Evolutionary conservation across 2,113 vertebrate genomes (phyloP).

Genomic region (Xiphorhynchus elegans): DNA sequence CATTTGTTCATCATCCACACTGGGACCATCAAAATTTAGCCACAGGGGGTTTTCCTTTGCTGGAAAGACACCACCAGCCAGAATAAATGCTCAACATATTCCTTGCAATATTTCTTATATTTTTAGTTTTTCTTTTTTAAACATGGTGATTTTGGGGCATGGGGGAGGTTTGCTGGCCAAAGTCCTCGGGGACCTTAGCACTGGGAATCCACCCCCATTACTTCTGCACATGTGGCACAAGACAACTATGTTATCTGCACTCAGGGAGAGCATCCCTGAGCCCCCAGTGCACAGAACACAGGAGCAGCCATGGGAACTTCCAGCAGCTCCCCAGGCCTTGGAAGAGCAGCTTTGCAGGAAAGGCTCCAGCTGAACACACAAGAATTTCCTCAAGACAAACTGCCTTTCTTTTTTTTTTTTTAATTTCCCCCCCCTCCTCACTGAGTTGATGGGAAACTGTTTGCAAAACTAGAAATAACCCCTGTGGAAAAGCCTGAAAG

Average conservation of each 20-base stretch:
- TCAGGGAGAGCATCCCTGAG: background rate
- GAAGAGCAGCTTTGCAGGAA: background rate
- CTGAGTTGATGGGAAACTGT: constrained; percentile 11
- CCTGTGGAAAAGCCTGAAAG: constrained; percentile 40
- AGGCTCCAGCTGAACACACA: constrained; percentile 20
- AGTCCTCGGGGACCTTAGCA: background rate
- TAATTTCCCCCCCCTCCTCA: accelerated
- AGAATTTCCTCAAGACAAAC: constrained; percentile 35
- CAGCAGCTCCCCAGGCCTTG: background rate
- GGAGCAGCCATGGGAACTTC: background rate
- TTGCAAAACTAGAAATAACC: constrained; percentile 30
- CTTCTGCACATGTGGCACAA: background rate
- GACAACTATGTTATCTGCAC: accelerated
- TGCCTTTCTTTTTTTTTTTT: background rate
- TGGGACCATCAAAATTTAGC: background rate
- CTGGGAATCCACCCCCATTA: background rate
- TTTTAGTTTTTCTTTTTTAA: background rate
- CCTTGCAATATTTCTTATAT: background rate
- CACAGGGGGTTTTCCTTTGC: background rate
- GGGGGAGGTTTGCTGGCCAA: background rate
- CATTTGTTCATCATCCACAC: background rate
- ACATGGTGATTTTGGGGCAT: background rate
- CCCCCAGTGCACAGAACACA: background rate
- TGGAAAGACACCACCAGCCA: background rate
- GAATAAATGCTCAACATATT: background rate